Evolutionary conservation across 2,888 invertebrate species (phyloP), one percentile per base, ranked within the genome.

Genomic region (Schizotus pectinicornis): DNA sequence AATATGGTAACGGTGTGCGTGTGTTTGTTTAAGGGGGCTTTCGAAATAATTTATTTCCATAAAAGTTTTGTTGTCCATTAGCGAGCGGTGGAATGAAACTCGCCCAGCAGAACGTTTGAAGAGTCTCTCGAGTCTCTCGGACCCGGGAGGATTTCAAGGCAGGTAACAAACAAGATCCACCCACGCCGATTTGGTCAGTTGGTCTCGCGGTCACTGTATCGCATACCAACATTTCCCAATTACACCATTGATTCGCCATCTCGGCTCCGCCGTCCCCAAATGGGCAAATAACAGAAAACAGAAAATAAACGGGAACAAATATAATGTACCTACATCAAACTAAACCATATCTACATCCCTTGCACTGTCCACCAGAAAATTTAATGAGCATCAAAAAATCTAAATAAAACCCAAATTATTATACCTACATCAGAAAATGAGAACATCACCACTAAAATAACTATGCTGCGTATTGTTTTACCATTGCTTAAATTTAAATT

Each of bases 141-240:
- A 45, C 54, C 56, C 58, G 59, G 56, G 59, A 60, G 56, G 62
- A 53, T 62, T 62, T 63, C 63, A 63, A 63, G 59, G 61, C 59
- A 61, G 63, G 63, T 65, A 61, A 59, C 46, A 57, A 56, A 56
- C 49, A 49, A 49, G 66, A 38, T 57, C 57, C 64, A 56, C 66
- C 64, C 57, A 64, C 64, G 59, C 61, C 55, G 53, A 54, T 49
- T 60, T 62, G 62, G 62, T 64, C 64, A 64, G 58, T 64, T 58
- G 61, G 61, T 64, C 62, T 61, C 55, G 57, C 62, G 65, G 64
- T 64, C 61, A 66, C 64, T 64, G 46, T 62, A 61, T 59, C 65
- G 59, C 56, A 62, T 60, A 58, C 56, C 59, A 62, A 52, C 52
- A 62, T 56, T 62, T 51, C 53, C 59, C 45, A 58, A 62, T 56